phyloP scores from a whole-genome alignment of 35 echinoderm and acorn worm species.

The Apostichopus japonicus region DNA sequence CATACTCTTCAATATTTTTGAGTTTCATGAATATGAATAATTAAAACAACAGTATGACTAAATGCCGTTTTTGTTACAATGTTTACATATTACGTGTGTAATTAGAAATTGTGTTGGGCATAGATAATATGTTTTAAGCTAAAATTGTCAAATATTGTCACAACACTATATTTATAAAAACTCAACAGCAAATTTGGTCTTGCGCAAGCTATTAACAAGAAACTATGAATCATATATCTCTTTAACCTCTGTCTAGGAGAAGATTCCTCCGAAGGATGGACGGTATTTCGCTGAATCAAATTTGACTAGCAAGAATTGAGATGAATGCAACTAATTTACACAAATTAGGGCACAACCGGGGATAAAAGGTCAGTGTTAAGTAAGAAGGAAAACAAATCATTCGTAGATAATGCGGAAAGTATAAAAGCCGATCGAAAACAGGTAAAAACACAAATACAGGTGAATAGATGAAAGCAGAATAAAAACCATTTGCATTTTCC shows the following conservation, averaged over 20 bases:
- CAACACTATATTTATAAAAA: no score
- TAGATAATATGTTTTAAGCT: no score
- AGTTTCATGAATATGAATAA: no score
- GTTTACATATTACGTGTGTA: no score
- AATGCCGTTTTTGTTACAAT: no score
- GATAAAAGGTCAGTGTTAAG: slow-evolving; percentile 38
- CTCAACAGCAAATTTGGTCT: no score
- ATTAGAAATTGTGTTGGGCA: no score
- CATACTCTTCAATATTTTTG: no score
- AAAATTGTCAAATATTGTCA: no score
- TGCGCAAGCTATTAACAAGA: no score
- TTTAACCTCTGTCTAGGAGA: neutral
- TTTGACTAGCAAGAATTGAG: slow-evolving; percentile 34
- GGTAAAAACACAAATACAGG: neutral
- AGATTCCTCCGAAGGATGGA: neutral
- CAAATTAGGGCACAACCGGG: slow-evolving; percentile 13
- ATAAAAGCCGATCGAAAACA: neutral
- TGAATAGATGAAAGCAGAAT: neutral
- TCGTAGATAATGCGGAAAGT: slow-evolving; percentile 5
- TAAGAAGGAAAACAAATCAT: slow-evolving; percentile 15
- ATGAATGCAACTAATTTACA: slow-evolving; percentile 17
- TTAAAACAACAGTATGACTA: no score
- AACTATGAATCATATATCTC: no score
- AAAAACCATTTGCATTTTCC: neutral
- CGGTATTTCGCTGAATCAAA: neutral